Base-by-base conservation (phyloP, 2,113 vertebrate species). In the Nanorana parkeri region DNA sequence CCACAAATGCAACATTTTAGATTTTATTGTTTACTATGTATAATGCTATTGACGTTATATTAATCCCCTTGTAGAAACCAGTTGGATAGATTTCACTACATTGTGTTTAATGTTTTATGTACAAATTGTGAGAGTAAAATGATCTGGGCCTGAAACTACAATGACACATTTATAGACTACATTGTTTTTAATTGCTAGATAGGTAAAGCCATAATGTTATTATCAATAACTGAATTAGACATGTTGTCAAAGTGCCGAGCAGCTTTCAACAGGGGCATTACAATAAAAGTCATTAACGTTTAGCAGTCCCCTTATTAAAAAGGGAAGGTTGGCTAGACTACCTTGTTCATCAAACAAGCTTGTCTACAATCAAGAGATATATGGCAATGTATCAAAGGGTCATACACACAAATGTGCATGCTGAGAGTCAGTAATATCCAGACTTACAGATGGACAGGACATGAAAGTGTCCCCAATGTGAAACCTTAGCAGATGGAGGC, bases 391-490 rank as follows among this genome's bases (percentile, higher is more conserved):
- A 68, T 76, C 71, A 82, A 82, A 76, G 72, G 71, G 80, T 83
- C 64, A 56, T 58, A 76, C 52, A 66, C 63, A 65, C 54, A 68
- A 83, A 83, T 60, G 63, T 36, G 68, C 80, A 60, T 83, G 80
- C 69, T 67, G 80, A 76, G 61, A 74, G 60, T 54, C 72, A 23
- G 32, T 51, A 67, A 41, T 26, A 52, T 76, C 68, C 80, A 76
- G 80, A 83, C 52, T 28, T 74, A 83, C 80, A 83, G 80, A 83
- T 83, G 72, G 80, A 83, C 71, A 52, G 24, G 80, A 74, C 51
- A 76, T 47, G 63, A 47, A 82, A 36, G 60, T 67, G 64, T 83
- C 63, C 72, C 72, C 47, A 54, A 54, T 56, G 80, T 82, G 52
- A 73, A 36, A 74, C 51, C 69, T 75, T 67, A 75, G 61, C 80